phyloP scores from a whole-genome alignment of 2,888 invertebrate genomes.

The Dynastes hyllus region DNA sequence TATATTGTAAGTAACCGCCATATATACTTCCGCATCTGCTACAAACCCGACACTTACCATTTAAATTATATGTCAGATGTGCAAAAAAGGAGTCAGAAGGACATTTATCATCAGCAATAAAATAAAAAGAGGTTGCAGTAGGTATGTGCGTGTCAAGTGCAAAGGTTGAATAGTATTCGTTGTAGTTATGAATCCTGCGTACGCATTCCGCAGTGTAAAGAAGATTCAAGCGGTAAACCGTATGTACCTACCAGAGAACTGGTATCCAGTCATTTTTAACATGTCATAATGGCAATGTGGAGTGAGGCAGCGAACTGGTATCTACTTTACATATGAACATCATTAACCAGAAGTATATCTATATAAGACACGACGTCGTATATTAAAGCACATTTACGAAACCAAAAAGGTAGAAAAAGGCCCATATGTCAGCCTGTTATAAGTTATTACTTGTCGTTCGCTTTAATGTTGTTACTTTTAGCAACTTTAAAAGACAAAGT shows the following conservation, averaged over 20 bases:
- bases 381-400: constrained; percentile 43
- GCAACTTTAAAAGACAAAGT: constrained; percentile 45
- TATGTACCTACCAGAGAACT: constrained; percentile 42
- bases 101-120: constrained; percentile 23
- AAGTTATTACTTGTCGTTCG: constrained; percentile 47
- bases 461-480: constrained; percentile 50
- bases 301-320: constrained; percentile 43
- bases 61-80: too few relatives aligned
- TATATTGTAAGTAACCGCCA: too few relatives aligned
- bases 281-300: constrained; percentile 47
- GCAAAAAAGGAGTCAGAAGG: neutral
- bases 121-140: constrained; percentile 22
- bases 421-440: constrained; percentile 43
- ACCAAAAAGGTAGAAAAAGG: constrained; percentile 41
- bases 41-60: too few relatives aligned
- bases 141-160: constrained; percentile 31
- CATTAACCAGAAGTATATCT: constrained; percentile 48
- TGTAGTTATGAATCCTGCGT: constrained; percentile 6
- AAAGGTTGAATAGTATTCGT: constrained; percentile 34
- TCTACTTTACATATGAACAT: constrained; percentile 47
- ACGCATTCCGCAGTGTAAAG: constrained; percentile 33
- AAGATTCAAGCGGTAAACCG: constrained; percentile 37
- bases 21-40: too few relatives aligned
- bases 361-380: constrained; percentile 48
- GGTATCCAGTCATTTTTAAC: constrained; percentile 51